Conservation (phyloP, 2,888 invertebrate species). For the Rhingia rostrata region DNA sequence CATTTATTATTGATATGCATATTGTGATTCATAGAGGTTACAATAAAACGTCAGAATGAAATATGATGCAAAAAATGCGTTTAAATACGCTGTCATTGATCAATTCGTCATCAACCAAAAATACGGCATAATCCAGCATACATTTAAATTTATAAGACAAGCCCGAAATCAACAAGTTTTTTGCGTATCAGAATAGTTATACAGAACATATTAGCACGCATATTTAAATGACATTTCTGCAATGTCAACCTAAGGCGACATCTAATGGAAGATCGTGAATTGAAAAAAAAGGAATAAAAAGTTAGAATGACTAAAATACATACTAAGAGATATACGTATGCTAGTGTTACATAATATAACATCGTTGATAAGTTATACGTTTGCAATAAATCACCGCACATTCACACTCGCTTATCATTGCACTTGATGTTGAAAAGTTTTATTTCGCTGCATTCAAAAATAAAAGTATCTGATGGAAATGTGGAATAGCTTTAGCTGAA, state of each 20-base stretch:
- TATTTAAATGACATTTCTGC: no score
- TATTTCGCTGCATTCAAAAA: neutral
- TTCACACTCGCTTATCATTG: constrained; percentile 28
- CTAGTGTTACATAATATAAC: no score
- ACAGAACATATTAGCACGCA: no score
- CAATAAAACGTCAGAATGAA: neutral
- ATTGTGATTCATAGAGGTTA: neutral
- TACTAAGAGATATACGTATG: no score
- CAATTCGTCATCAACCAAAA: constrained; percentile 4
- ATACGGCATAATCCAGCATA: neutral
- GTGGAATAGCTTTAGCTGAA: constrained; percentile 21
- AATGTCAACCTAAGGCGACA: no score
- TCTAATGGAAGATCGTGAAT: no score
- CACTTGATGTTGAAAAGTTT: constrained; percentile 28
- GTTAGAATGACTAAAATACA: no score
- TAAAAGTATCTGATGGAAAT: neutral
- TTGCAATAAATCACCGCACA: constrained; percentile 14
- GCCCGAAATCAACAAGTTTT: neutral
- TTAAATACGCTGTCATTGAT: neutral
- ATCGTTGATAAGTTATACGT: neutral
- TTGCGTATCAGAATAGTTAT: neutral
- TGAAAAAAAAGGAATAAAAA: no score
- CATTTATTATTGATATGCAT: neutral
- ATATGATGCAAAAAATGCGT: neutral
- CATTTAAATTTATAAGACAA: neutral